phyloP scores from a whole-genome alignment of 1,140 invertebrate species.

The Oscheius sp. region DNA sequence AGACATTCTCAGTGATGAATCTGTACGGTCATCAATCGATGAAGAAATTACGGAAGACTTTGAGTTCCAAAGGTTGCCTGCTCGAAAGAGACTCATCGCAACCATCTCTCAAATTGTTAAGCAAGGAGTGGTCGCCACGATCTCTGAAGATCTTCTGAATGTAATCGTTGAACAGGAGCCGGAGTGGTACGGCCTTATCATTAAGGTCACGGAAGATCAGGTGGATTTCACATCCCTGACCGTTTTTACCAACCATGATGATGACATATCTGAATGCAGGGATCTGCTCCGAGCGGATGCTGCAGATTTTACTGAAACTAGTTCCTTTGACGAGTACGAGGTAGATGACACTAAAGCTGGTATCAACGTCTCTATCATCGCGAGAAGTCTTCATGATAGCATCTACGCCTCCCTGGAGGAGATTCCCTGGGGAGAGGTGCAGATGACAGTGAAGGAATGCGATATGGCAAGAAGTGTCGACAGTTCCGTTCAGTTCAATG shows the following conservation, averaged over 20 bases:
- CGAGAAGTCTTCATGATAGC: constrained; percentile 48
- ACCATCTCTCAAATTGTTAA: constrained; percentile 43
- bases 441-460: constrained; percentile 37
- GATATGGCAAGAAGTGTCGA: constrained; percentile 21
- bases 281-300: not conserved
- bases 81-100: constrained; percentile 45
- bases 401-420: constrained; percentile 52
- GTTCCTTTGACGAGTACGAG: constrained; percentile 20
- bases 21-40: constrained; percentile 6
- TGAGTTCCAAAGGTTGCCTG: constrained; percentile 3
- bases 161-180: constrained; percentile 46
- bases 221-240: constrained; percentile 32
- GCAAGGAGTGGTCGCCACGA: constrained; percentile 26
- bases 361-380: constrained; percentile 54
- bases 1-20: constrained; percentile 46
- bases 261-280: not conserved
- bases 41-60: constrained; percentile 16
- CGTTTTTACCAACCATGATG: constrained; percentile 15
- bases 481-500: constrained; percentile 46
- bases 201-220: constrained; percentile 26
- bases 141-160: constrained; percentile 38
- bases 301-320: not conserved
- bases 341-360: constrained; percentile 17
- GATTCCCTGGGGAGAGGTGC: constrained; percentile 56
- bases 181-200: constrained; percentile 25